Conservation (phyloP, 2,888 invertebrate genomes). For the Molorchus minor region DNA sequence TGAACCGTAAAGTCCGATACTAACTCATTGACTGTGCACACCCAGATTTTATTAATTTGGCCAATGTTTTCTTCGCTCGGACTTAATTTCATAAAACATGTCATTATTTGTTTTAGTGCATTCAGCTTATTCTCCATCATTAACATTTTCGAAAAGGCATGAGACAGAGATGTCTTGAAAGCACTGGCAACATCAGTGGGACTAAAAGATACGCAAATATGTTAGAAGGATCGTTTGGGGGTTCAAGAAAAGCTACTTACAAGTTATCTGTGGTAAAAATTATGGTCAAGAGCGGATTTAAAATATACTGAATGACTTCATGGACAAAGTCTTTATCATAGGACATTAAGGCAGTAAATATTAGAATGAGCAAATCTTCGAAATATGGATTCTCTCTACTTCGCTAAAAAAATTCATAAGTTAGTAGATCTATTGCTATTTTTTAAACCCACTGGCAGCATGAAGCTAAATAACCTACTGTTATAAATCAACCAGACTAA, state of each 20-base stretch:
- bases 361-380: slow-evolving; percentile 27
- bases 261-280: slow-evolving; percentile 23
- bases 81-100: slow-evolving; percentile 28
- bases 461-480: too few species aligned
- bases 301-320: slow-evolving; percentile 22
- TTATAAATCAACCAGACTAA: too few species aligned
- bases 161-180: slow-evolving; percentile 26
- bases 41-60: slow-evolving; percentile 41
- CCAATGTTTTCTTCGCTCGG: slow-evolving; percentile 32
- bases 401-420: slow-evolving; percentile 32
- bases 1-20: slow-evolving; percentile 28
- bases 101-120: slow-evolving; percentile 30
- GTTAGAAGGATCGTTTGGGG: background rate
- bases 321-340: slow-evolving; percentile 26
- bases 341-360: slow-evolving; percentile 29
- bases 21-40: slow-evolving; percentile 33
- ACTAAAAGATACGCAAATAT: slow-evolving; percentile 13
- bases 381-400: slow-evolving; percentile 27
- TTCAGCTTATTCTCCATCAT: slow-evolving; percentile 31
- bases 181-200: slow-evolving; percentile 13
- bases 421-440: too few species aligned
- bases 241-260: slow-evolving; percentile 21
- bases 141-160: slow-evolving; percentile 30
- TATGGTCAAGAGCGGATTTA: slow-evolving; percentile 28
- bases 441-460: too few species aligned